phyloP scores from a whole-genome alignment of 2,113 vertebrate genomes.

The Ictalurus punctatus region DNA sequence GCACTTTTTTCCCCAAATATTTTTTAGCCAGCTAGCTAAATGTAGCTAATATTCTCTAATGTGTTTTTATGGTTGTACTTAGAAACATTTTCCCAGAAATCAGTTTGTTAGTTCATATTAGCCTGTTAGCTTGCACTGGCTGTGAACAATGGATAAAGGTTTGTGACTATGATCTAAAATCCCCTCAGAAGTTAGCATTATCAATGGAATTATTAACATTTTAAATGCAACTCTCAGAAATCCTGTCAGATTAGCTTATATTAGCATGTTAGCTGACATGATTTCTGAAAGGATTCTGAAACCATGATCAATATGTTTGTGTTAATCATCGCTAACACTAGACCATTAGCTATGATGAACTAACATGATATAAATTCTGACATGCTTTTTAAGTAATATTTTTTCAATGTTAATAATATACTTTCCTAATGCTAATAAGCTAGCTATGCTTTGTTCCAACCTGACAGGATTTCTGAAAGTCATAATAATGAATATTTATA shows the following conservation, averaged over 20 bases:
- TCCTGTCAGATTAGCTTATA: neutral
- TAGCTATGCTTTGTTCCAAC: neutral
- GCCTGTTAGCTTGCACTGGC: neutral
- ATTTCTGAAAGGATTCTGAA: neutral
- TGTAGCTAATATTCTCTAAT: neutral
- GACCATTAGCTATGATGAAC: neutral
- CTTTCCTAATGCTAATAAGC: neutral
- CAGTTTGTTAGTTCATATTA: too few species aligned
- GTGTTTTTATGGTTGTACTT: neutral
- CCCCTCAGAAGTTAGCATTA: neutral
- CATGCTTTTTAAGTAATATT: neutral
- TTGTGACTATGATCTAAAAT: neutral
- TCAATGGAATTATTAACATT: neutral
- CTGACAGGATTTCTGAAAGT: neutral
- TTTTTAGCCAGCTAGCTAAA: neutral
- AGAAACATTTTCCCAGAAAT: too few species aligned
- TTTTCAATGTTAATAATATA: neutral
- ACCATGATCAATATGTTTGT: neutral
- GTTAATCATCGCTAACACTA: neutral
- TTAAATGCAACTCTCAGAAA: neutral
- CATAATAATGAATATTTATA: neutral
- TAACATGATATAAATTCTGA: neutral
- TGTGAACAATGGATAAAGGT: neutral
- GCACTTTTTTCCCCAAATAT: neutral
- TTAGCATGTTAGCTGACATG: neutral